phyloP scores from a whole-genome alignment of 1,140 invertebrate species.

The Leptinotarsa defecta region DNA sequence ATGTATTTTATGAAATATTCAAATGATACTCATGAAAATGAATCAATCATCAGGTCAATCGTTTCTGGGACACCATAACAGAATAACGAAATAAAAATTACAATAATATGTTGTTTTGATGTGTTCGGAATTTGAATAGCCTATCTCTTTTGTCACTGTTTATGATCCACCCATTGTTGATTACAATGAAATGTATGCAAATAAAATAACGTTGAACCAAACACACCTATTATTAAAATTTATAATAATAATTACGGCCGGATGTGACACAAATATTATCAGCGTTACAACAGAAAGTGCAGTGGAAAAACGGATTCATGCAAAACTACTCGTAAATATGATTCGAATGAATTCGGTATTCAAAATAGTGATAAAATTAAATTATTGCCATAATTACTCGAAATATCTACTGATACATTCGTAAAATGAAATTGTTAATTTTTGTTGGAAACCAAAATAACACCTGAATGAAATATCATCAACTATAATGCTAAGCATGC shows the following conservation, averaged over 20 bases:
- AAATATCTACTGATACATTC: too few relatives aligned
- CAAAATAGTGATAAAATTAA: neutral
- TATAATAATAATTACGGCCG: constrained; percentile 17
- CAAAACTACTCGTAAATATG: neutral
- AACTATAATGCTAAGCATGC: too few relatives aligned
- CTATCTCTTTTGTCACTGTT: constrained; percentile 18
- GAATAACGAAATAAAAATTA: constrained; percentile 13
- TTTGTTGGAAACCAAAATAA: too few relatives aligned
- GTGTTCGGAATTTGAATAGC: constrained; percentile 9
- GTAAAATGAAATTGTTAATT: too few relatives aligned
- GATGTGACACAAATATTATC: constrained; percentile 37
- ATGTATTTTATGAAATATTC: neutral
- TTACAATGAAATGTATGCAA: constrained; percentile 14
- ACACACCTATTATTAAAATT: constrained; percentile 39
- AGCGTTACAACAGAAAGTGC: constrained; percentile 24
- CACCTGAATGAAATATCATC: too few relatives aligned
- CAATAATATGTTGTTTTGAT: constrained; percentile 14
- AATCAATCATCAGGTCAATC: constrained; percentile 7
- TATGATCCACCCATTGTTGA: constrained; percentile 19
- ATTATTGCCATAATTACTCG: neutral
- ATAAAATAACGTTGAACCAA: constrained; percentile 30
- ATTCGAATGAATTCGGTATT: neutral
- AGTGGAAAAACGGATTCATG: neutral
- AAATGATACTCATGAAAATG: neutral
- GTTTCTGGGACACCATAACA: constrained; percentile 12